Conservation (phyloP, 2,797 vertebrate species). For the Micrastur ruficollis region DNA sequence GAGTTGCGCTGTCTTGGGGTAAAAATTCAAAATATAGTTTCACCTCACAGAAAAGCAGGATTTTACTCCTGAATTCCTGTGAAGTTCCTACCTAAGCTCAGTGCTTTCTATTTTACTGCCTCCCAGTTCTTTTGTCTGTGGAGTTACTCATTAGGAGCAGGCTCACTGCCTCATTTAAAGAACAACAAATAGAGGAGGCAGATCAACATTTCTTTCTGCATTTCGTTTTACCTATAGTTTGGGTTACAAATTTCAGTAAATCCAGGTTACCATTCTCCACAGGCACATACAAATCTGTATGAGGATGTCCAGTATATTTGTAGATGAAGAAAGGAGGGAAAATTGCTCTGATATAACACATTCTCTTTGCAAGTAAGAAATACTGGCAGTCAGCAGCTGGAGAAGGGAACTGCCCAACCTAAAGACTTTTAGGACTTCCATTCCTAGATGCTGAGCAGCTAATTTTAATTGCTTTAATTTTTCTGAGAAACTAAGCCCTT, state of each 20-base stretch:
- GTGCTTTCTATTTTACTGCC: background rate
- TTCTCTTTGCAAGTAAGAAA: background rate
- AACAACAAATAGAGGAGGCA: background rate
- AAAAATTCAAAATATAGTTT: constrained; percentile 19
- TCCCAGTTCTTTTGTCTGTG: constrained; percentile 10
- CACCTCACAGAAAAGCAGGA: constrained; percentile 11
- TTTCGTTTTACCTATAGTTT: background rate
- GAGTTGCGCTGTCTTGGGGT: background rate
- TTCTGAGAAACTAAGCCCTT: background rate
- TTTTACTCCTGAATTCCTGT: constrained; percentile 43
- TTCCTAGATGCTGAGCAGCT: background rate
- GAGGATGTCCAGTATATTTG: background rate
- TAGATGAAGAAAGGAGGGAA: background rate
- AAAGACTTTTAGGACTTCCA: background rate
- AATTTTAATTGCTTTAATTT: constrained; percentile 1
- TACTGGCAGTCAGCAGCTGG: too few species aligned
- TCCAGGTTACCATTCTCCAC: background rate
- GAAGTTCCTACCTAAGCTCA: constrained; percentile 3
- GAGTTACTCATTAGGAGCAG: constrained; percentile 19
- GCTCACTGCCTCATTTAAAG: constrained; percentile 18
- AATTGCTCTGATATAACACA: background rate
- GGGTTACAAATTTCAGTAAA: background rate
- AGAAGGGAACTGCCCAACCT: too few species aligned
- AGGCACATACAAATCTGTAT: fast-evolving
- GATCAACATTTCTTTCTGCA: background rate